These are phyloP conservation scores for Acronicta aceris DNA, from an alignment of 2,888 invertebrate genomes.

Conservation along the genomic window DNA sequence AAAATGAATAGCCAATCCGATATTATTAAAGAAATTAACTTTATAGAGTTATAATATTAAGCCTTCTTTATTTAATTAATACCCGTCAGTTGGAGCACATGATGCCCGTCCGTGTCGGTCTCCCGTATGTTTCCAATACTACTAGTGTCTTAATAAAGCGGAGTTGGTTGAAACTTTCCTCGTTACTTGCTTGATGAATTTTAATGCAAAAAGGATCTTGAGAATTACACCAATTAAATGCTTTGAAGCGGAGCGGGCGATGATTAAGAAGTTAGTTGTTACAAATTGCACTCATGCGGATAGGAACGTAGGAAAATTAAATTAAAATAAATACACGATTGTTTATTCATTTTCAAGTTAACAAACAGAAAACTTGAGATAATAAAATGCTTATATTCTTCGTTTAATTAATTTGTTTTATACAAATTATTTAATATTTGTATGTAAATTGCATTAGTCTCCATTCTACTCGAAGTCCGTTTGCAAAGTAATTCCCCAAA, in stretches of 20 bases:
- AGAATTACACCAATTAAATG: slow-evolving; percentile 53
- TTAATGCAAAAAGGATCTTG: slow-evolving; percentile 57
- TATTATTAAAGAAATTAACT: too few species aligned
- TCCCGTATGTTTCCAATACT: slow-evolving; percentile 17
- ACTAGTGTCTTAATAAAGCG: slow-evolving; percentile 34
- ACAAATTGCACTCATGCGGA: slow-evolving; percentile 23
- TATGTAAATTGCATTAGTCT: neutral
- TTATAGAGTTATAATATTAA: too few species aligned
- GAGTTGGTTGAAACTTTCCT: slow-evolving; percentile 53
- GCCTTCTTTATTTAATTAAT: too few species aligned
- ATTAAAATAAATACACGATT: slow-evolving; percentile 5
- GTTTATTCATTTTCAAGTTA: neutral
- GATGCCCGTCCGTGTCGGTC: neutral
- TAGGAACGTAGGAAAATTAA: slow-evolving; percentile 5
- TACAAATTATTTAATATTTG: too few species aligned
- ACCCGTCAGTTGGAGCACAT: neutral
- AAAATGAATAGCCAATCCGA: too few species aligned
- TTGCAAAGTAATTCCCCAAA: neutral
- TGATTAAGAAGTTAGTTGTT: slow-evolving; percentile 33
- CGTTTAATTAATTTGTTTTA: too few species aligned
- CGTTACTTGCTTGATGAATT: slow-evolving; percentile 63
- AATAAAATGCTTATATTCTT: too few species aligned
- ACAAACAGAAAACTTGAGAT: too few species aligned
- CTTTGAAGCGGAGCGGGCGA: slow-evolving; percentile 30
- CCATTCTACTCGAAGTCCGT: neutral